These are phyloP conservation scores for Xiphophorus couchianus DNA, from an alignment of 2,113 vertebrate genomes.

Conservation along the genomic window DNA sequence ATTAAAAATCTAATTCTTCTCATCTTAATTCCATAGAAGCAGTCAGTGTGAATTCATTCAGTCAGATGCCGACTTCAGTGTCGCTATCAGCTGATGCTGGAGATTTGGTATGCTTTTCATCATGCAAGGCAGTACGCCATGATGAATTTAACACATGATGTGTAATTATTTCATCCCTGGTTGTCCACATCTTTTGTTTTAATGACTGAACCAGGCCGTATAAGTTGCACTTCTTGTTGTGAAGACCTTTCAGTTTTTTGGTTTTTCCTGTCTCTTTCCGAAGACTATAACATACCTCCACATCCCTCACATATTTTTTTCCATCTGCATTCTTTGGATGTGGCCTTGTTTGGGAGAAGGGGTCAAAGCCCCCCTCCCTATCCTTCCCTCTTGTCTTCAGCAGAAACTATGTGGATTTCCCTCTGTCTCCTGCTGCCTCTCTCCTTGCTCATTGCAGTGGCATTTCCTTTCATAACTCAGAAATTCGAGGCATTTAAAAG, in stretches of 20 bases:
- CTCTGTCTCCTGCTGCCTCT: slow-evolving; percentile 8
- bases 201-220: too few relatives aligned
- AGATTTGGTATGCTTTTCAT: too few relatives aligned
- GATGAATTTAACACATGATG: too few relatives aligned
- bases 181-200: too few relatives aligned
- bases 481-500: slow-evolving; percentile 44
- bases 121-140: too few relatives aligned
- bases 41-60: too few relatives aligned
- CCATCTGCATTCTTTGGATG: slow-evolving; percentile 11
- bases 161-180: too few relatives aligned
- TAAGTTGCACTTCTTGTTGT: too few relatives aligned
- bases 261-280: background rate
- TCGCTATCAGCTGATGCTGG: too few relatives aligned
- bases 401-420: slow-evolving; percentile 30
- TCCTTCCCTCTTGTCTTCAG: slow-evolving; percentile 8
- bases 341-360: slow-evolving; percentile 27
- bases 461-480: slow-evolving; percentile 56
- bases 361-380: slow-evolving; percentile 1
- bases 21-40: too few relatives aligned
- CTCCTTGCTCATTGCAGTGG: slow-evolving; percentile 28
- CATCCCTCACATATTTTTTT: background rate
- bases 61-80: too few relatives aligned
- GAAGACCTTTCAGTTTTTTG: background rate
- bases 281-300: background rate
- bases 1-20: too few relatives aligned